Conservation (phyloP, 2,888 invertebrate genomes). For the Brachynemurus nebulosus region DNA sequence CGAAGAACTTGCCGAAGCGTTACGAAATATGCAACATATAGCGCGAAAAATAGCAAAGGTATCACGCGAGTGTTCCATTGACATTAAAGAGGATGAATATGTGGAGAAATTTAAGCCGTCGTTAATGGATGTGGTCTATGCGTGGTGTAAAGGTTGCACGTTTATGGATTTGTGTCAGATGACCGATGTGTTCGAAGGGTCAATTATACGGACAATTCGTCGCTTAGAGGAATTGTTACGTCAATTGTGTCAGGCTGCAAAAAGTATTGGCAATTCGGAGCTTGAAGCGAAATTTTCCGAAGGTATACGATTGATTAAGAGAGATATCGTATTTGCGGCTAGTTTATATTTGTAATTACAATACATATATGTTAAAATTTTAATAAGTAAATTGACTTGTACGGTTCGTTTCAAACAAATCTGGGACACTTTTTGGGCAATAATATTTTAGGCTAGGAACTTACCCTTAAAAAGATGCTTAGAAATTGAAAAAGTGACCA, state of each 20-base stretch:
- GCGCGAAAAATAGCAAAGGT: slow-evolving; percentile 60
- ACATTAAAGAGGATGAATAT: slow-evolving; percentile 79
- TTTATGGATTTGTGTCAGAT: slow-evolving; percentile 90
- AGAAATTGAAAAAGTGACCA: too few species aligned
- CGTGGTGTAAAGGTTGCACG: slow-evolving; percentile 88
- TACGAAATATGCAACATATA: slow-evolving; percentile 74
- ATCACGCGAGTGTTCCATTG: slow-evolving; percentile 69
- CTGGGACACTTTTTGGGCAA: too few species aligned
- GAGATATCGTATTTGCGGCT: slow-evolving; percentile 99
- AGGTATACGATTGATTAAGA: slow-evolving; percentile 79
- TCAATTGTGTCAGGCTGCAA: slow-evolving; percentile 91
- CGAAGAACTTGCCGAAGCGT: slow-evolving; percentile 77
- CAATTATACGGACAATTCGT: slow-evolving; percentile 84
- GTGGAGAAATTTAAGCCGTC: slow-evolving; percentile 86
- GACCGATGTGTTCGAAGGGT: slow-evolving; percentile 94
- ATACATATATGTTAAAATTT: too few species aligned
- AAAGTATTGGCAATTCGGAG: slow-evolving; percentile 91
- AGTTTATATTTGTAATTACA: slow-evolving; percentile 82
- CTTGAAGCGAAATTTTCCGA: slow-evolving; percentile 92
- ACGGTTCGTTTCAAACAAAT: too few species aligned
- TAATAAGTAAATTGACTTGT: too few species aligned
- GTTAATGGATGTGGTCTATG: slow-evolving; percentile 92
- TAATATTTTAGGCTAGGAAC: too few species aligned
- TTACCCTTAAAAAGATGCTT: too few species aligned
- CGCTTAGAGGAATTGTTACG: slow-evolving; percentile 89